Evolutionary conservation across 2,113 vertebrate genomes (phyloP).

Genomic region (Gasterosteus nipponicus): DNA sequence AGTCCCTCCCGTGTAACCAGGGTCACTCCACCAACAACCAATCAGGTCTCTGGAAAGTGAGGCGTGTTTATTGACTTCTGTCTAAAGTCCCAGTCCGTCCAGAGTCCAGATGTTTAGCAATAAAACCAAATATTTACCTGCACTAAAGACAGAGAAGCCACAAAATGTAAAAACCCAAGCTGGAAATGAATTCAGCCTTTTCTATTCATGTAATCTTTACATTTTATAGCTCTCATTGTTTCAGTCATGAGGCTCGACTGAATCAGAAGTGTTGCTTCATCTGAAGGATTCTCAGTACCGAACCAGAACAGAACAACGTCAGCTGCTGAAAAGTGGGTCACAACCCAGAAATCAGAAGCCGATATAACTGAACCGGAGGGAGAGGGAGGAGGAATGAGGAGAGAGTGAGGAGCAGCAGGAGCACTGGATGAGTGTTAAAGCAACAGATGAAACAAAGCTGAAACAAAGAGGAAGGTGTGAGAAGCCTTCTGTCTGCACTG

Average conservation of each 20-base stretch:
- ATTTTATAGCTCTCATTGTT: background rate
- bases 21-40: background rate
- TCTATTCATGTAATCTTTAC: background rate
- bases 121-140: background rate
- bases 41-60: background rate
- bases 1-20: background rate
- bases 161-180: background rate
- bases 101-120: background rate
- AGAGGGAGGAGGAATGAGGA: slow-evolving; percentile 9
- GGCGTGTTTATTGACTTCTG: background rate
- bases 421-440: background rate
- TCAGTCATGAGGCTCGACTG: background rate
- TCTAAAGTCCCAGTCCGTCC: background rate
- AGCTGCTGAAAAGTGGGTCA: slow-evolving; percentile 47
- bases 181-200: background rate
- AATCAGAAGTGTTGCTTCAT: too few relatives aligned
- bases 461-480: background rate
- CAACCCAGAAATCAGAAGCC: slow-evolving; percentile 40
- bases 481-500: background rate
- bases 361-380: slow-evolving; percentile 43
- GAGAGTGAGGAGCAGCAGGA: background rate
- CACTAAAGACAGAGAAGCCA: background rate
- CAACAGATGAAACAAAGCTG: background rate
- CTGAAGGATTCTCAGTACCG: slow-evolving; percentile 6
- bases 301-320: slow-evolving; percentile 17